Conservation (phyloP, 2,888 invertebrate species). For the Acrocera orbiculus region DNA sequence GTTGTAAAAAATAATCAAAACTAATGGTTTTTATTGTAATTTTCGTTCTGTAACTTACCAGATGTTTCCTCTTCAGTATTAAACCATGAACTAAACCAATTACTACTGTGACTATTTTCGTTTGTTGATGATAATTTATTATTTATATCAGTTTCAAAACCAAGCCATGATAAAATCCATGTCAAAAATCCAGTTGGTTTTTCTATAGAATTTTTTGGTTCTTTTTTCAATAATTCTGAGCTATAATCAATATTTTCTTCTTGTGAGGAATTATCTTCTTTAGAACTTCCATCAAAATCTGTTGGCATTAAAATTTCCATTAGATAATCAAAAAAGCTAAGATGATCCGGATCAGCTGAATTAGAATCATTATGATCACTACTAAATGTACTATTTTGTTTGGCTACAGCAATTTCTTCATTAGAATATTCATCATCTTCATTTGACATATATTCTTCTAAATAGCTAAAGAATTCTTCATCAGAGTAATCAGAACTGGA, state of each 20-base stretch:
- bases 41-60: slow-evolving; percentile 12
- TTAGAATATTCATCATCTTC: slow-evolving; percentile 1
- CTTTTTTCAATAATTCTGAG: no score
- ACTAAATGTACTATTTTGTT: not conserved
- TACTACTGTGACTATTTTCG: slow-evolving; percentile 7
- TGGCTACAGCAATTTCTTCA: not conserved
- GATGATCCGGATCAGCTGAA: no score
- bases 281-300: no score
- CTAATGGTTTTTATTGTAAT: no score
- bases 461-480: no score
- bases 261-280: no score
- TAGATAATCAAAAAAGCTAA: no score
- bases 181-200: slow-evolving; percentile 14
- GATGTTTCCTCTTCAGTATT: slow-evolving; percentile 16
- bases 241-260: no score
- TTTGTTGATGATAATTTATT: no score
- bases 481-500: no score
- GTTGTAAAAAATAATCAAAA: no score
- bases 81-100: slow-evolving; percentile 27
- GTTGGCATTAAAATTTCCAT: no score
- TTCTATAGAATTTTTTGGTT: slow-evolving; percentile 12
- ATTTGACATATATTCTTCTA: not conserved
- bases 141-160: slow-evolving; percentile 19
- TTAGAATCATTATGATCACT: not conserved
- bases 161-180: slow-evolving; percentile 26